Evolutionary conservation across 2,888 invertebrate genomes (phyloP), one percentile per base, ranked within the genome.

Genomic region (Clepsis dumicolana): DNA sequence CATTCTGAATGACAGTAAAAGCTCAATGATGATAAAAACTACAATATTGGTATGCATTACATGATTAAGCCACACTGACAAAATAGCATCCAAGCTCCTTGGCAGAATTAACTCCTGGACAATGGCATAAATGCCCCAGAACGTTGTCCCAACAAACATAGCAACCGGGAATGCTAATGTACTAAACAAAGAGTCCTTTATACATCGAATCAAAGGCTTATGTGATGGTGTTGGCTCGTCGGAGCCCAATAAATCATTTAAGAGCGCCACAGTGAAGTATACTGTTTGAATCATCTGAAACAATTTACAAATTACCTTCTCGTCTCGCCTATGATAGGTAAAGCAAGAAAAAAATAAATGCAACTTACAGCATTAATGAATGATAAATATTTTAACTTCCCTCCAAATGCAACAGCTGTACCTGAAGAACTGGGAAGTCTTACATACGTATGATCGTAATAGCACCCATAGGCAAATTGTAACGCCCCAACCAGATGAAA

Each of bases 21-120:
- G 94, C 88, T 98, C 98, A 74, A 97, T 82, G 2, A 97, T 71
- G 24, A 96, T 95, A 79, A 97, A 97, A 12, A 97, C 91, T 81
- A 98, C 94, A 75, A 98, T 97, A 82, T 97, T 96, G 14, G 98
- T 98, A 87, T 98, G 98, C 96, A 98, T 96, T 1, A 97, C 94
- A 92, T 99, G 99, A 84, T 99, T 99, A 66, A 99, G 92, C 99
- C 98, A 99, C 59, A 91, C 85, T 7, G 99, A 99, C 80, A 98
- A 98, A 79, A 96, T 97, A 16, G 94, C 93, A 83, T 98, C 98
- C 75, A 99, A 86, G 29, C 95, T 95, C 84, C 95, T 96, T 0
- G 99, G 99, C 79, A 98, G 96, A 48, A 99, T 97, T 64, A 99
- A 90, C 86, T 98, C 98, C 75, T 99, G 95, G 83, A 99, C 98